phyloP scores from a whole-genome alignment of 2,888 invertebrate species.

The Iselma pallidipennis region DNA sequence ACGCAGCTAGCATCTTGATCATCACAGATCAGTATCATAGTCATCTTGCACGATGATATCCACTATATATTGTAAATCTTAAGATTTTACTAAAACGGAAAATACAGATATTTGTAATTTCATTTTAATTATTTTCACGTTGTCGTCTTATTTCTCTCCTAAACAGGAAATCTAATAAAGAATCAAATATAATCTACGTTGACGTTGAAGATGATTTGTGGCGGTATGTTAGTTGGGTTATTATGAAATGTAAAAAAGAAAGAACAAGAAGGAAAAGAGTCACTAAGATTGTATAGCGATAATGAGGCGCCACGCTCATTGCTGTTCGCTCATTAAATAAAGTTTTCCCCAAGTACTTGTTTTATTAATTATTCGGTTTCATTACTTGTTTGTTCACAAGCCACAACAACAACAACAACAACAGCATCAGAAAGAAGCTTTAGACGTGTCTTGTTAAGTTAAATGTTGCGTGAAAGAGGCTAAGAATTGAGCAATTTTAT shows the following conservation, averaged over 20 bases:
- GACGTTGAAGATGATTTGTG: neutral
- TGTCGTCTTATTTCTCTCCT: no score
- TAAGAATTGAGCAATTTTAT: constrained; percentile 33
- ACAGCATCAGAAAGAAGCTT: constrained; percentile 14
- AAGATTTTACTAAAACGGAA: constrained; percentile 15
- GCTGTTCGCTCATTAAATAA: constrained; percentile 27
- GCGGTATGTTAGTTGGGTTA: constrained; percentile 1
- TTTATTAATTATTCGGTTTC: constrained; percentile 33
- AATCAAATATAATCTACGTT: neutral
- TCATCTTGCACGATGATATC: constrained; percentile 32
- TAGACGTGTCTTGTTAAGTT: constrained; percentile 27
- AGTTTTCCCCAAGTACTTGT: constrained; percentile 20
- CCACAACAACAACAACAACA: neutral
- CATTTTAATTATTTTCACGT: no score
- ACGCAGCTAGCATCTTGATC: constrained; percentile 34
- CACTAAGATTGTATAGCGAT: constrained; percentile 20
- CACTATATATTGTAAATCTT: constrained; percentile 37
- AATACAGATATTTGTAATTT: no score
- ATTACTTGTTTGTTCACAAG: neutral
- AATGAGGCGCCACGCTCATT: constrained; percentile 29
- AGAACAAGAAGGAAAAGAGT: neutral
- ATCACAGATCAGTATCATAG: constrained; percentile 11
- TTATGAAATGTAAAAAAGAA: constrained; percentile 15
- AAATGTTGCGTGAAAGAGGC: constrained; percentile 33
- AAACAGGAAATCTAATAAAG: neutral